Evolutionary conservation across 2,888 invertebrate species (phyloP), one percentile per base, ranked within the genome.

Genomic region (Carcina quercana): DNA sequence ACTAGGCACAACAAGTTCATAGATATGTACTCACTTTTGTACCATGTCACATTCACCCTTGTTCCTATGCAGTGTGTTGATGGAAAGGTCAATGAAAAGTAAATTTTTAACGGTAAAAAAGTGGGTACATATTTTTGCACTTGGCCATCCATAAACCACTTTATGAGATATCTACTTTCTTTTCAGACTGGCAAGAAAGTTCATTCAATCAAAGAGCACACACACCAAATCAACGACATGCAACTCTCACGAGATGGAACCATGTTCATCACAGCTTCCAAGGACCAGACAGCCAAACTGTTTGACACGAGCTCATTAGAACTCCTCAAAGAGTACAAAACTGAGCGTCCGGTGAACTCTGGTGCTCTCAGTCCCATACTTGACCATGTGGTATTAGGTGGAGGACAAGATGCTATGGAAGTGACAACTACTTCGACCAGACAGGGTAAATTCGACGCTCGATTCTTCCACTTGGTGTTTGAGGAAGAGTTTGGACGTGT

Each of bases 361-460:
- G 99, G 98, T 0, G 93, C 98, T 1, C 92, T 99, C 41, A 97
- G 98, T 43, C 98, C 99, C 0, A 93, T 95, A 45, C 83, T 91
- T 34, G 97, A 98, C 72, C 98, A 99, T 83, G 98, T 98, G 4
- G 94, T 97, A 2, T 86, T 99, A 25, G 99, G 99, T 38, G 99
- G 99, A 72, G 99, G 99, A 54, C 99, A 99, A 84, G 99, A 99
- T 73, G 99, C 99, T 35, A 98, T 98, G 95, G 97, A 97, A 61
- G 98, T 98, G 37, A 97, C 97, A 25, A 97, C 96, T 1, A 98
- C 97, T 0, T 95, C 96, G 0, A 90, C 96, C 0, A 88, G 95
- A 50, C 91, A 95, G 40, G 99, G 98, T 31, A 98, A 98, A 85
- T 99, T 99, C 68, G 98, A 99, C 70, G 96, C 92, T 73, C 73